Evolutionary conservation across 1,140 invertebrate species (phyloP).

Genomic region (Anagrus nilaparvatae): DNA sequence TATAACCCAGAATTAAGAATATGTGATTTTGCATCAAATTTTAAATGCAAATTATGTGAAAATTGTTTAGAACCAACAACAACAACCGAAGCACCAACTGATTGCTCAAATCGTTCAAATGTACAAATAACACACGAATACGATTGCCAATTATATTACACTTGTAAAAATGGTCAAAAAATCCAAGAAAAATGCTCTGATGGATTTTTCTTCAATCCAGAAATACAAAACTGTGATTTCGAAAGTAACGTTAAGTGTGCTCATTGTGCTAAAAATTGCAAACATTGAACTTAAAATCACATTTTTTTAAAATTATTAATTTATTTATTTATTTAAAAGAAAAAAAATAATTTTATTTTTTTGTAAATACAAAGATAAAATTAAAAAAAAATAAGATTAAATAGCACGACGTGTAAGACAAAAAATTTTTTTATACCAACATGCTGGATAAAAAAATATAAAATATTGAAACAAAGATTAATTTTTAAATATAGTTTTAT

Average conservation of each 20-base stretch:
- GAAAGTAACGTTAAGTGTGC: constrained; percentile 8
- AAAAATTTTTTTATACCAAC: no score
- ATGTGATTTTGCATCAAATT: constrained; percentile 29
- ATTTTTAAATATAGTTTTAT: no score
- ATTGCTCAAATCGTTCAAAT: neutral
- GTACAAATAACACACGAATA: constrained; percentile 39
- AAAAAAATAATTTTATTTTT: no score
- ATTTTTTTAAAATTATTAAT: no score
- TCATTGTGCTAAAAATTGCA: no score
- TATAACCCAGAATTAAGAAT: constrained; percentile 42
- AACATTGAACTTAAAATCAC: no score
- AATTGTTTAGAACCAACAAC: neutral
- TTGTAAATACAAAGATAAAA: no score
- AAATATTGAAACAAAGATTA: no score
- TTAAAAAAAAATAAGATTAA: no score
- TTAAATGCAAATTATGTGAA: constrained; percentile 23
- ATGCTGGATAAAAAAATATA: no score
- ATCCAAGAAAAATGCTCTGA: constrained; percentile 35
- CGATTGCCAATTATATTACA: constrained; percentile 44
- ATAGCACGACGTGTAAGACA: no score
- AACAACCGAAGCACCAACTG: neutral
- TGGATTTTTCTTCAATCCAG: constrained; percentile 40
- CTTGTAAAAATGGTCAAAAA: constrained; percentile 41
- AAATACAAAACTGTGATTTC: constrained; percentile 27
- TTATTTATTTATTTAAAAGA: no score